Evolutionary conservation across 2,797 vertebrate species (phyloP).

Genomic region (Siniperca undulata): DNA sequence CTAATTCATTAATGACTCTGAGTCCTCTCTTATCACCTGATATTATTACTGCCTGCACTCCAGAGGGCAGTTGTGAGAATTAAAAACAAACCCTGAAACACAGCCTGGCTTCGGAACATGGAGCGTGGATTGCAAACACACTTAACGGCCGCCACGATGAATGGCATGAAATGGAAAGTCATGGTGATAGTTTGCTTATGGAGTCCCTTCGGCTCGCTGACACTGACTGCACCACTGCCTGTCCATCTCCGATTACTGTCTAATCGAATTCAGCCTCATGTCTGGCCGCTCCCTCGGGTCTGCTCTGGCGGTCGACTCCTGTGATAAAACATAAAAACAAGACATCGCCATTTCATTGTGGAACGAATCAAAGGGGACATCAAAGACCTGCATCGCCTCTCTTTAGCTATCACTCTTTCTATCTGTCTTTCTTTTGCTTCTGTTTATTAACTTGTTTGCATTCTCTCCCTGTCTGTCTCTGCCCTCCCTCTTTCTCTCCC

Average conservation of each 20-base stretch:
- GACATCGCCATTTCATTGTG: constrained; percentile 81
- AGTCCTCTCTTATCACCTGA: constrained; percentile 56
- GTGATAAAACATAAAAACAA: constrained; percentile 86
- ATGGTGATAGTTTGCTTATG: constrained; percentile 69
- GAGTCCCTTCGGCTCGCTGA: constrained; percentile 66
- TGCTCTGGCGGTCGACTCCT: constrained; percentile 72
- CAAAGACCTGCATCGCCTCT: constrained; percentile 64
- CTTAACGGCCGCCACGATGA: constrained; percentile 18
- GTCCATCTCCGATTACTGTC: constrained; percentile 82
- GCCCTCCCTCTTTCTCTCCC: constrained; percentile 1
- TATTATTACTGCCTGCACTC: constrained; percentile 56
- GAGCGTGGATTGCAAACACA: constrained; percentile 36
- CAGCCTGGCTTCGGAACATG: constrained; percentile 14
- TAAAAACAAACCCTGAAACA: constrained; percentile 56
- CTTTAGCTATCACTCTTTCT: constrained; percentile 49
- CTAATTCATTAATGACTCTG: constrained; percentile 68
- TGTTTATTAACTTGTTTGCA: constrained; percentile 69
- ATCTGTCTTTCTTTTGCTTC: constrained; percentile 34
- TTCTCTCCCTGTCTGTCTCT: constrained; percentile 34
- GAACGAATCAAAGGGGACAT: constrained; percentile 76
- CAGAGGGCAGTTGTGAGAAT: constrained; percentile 40
- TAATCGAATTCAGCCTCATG: constrained; percentile 84
- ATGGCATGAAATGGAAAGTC: constrained; percentile 59
- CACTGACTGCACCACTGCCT: constrained; percentile 64
- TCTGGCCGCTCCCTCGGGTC: constrained; percentile 80